Conservation (phyloP, 37 sponge, comb jelly and placozoan species). For the Tethya wilhelma region DNA sequence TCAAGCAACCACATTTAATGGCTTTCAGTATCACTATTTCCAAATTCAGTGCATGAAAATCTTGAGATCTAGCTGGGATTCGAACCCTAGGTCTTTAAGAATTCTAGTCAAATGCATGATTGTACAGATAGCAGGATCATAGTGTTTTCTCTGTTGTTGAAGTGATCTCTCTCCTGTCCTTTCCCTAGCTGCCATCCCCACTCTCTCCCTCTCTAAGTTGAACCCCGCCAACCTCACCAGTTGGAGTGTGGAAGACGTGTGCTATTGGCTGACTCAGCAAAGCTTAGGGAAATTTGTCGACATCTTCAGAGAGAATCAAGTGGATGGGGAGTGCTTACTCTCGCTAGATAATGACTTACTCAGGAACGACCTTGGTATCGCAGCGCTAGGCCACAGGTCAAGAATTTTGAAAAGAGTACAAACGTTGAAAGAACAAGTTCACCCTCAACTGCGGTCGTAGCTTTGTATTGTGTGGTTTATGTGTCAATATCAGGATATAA, state of each 20-base stretch:
- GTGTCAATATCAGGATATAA: no score
- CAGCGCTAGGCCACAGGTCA: slow-evolving; percentile 68
- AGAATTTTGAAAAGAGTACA: slow-evolving; percentile 53
- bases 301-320: slow-evolving; percentile 48
- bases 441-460: slow-evolving; percentile 34
- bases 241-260: slow-evolving; percentile 73
- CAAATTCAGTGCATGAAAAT: no score
- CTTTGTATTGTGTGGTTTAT: no score
- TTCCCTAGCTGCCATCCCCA: slow-evolving; percentile 9
- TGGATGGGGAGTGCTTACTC: slow-evolving; percentile 82
- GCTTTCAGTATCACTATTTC: no score
- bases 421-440: slow-evolving; percentile 20
- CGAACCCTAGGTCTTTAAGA: no score
- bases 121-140: no score
- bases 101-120: no score
- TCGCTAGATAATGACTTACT: slow-evolving; percentile 54
- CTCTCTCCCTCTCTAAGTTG: slow-evolving; percentile 50
- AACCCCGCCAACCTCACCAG: slow-evolving; percentile 77
- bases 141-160: no score
- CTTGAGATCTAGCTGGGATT: no score
- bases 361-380: slow-evolving; percentile 59
- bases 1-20: no score
- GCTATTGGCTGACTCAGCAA: slow-evolving; percentile 53
- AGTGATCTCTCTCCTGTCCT: background rate
- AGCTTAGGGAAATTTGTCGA: slow-evolving; percentile 65